Evolutionary conservation across 2,888 invertebrate genomes (phyloP).

Genomic region (Andrena flavipes): DNA sequence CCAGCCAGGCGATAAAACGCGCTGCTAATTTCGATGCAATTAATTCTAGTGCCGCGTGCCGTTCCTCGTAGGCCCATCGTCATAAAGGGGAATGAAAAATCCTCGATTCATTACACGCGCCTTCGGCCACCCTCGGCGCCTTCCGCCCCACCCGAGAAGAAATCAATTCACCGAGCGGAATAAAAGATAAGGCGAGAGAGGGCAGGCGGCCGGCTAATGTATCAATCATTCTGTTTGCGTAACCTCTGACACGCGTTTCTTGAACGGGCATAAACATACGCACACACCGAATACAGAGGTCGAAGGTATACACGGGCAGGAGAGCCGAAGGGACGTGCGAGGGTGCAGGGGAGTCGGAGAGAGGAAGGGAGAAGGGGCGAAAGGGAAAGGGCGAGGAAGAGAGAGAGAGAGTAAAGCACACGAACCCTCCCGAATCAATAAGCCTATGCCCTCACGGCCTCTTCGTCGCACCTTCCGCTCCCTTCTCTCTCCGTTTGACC

Average conservation of each 20-base stretch:
- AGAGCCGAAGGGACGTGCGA: slow-evolving; percentile 2
- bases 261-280: slow-evolving; percentile 54
- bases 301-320: not conserved
- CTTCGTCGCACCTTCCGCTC: slow-evolving; percentile 40
- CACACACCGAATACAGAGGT: slow-evolving; percentile 17
- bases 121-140: slow-evolving; percentile 41
- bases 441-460: slow-evolving; percentile 67
- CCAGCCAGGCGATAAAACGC: not conserved
- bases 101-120: slow-evolving; percentile 69
- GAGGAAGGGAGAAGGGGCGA: slow-evolving; percentile 11
- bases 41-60: slow-evolving; percentile 23
- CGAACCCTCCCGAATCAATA: slow-evolving; percentile 73
- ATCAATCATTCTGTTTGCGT: slow-evolving; percentile 83
- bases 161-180: slow-evolving; percentile 75
- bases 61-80: slow-evolving; percentile 24
- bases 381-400: slow-evolving; percentile 10
- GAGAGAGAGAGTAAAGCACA: slow-evolving; percentile 36
- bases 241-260: slow-evolving; percentile 80
- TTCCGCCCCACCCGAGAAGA: slow-evolving; percentile 39
- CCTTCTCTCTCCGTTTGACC: slow-evolving; percentile 56
- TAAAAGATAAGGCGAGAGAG: slow-evolving; percentile 76
- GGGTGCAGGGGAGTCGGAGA: slow-evolving; percentile 6
- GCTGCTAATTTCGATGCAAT: slow-evolving; percentile 15
- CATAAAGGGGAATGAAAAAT: slow-evolving; percentile 61
- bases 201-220: slow-evolving; percentile 77